Evolutionary conservation across 1,140 invertebrate species (phyloP), one percentile per base, ranked within the genome.

Genomic region (Lutraria rhynchaena): DNA sequence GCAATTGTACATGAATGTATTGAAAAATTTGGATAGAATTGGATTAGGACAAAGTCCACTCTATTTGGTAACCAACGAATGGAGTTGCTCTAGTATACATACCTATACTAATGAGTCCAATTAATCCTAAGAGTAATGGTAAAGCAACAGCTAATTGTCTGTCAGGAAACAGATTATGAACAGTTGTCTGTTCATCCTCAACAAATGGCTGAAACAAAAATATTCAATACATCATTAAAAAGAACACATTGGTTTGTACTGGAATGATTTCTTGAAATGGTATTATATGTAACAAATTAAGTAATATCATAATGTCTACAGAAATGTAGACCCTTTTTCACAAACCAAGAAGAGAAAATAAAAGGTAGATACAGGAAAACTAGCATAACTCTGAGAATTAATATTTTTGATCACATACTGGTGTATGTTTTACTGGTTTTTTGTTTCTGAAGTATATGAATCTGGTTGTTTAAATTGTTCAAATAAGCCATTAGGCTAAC

Each of bases 191-290:
- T 41, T 77, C 74, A 11, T 65, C 60, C 22, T 77, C 74, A 1
- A 77, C 74, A 77, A 77, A 77, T 31, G 74, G 74, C 74, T 77
- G 74, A 55, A 61, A 49, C 3, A 55, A 55, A 55, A 55, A 55
- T 9, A 55, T 22, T 11, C n/a, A 27, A 55, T 55, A 11, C 44
- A 49, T 11, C 44, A 9, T 19, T 49, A 19, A 49, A 49, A 49
- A 11, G 44, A 49, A 49, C 11, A 11, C 19, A 49, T 19, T 49
- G 9, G 44, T 49, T 11, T 11, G 11, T 49, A 19, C 11, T 49
- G 44, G 19, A 49, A 49, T 49, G 44, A 49, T 19, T 49, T 49
- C 44, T 11, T 49, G 11, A 49, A 49, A 49, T 11, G 9, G 19
- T 11, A 11, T 49, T 11, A 11, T 11, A 11, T 11, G 19, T 49